These are phyloP conservation scores for Drosophila parthenogenetica DNA, from an alignment of 2,888 invertebrate species.

Conservation along the genomic window DNA sequence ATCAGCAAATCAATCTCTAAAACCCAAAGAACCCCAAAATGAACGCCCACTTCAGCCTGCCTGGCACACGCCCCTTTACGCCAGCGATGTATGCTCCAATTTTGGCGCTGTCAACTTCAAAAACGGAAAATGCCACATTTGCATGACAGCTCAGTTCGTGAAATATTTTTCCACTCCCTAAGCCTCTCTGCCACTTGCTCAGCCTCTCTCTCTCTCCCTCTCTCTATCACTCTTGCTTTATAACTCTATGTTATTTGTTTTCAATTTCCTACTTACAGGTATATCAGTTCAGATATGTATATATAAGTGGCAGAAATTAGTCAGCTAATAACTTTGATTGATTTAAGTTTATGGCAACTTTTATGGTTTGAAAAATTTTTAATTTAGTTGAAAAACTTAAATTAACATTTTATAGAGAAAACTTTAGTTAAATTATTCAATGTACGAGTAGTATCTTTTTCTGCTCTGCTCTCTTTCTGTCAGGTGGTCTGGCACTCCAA, in stretches of 20 bases:
- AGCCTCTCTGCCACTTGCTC: too few relatives aligned
- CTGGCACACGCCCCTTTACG: not conserved
- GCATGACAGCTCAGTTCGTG: conserved; percentile 81
- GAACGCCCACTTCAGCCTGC: not conserved
- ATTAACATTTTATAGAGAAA: too few relatives aligned
- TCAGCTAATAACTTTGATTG: too few relatives aligned
- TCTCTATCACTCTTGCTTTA: too few relatives aligned
- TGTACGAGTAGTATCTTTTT: not conserved
- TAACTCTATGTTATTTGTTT: conserved; percentile 15
- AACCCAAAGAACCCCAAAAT: conserved; percentile 18
- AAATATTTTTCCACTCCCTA: conserved; percentile 56
- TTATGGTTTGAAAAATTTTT: too few relatives aligned
- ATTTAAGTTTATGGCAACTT: too few relatives aligned
- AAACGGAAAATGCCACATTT: conserved; percentile 77
- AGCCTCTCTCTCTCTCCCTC: not conserved
- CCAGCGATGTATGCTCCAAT: conserved; percentile 63
- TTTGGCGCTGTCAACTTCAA: conserved; percentile 78
- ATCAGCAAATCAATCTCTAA: conserved; percentile 49
- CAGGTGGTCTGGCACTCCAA: not conserved
- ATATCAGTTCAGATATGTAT: conserved; percentile 13
- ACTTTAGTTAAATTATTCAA: too few relatives aligned
- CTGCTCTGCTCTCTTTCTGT: conserved; percentile 1
- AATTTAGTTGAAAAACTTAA: too few relatives aligned
- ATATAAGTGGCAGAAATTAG: too few relatives aligned
- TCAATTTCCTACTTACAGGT: conserved; percentile 18